Evolutionary conservation across 2,888 invertebrate genomes (phyloP), one percentile per base, ranked within the genome.

Genomic region (Metellina segmentata): DNA sequence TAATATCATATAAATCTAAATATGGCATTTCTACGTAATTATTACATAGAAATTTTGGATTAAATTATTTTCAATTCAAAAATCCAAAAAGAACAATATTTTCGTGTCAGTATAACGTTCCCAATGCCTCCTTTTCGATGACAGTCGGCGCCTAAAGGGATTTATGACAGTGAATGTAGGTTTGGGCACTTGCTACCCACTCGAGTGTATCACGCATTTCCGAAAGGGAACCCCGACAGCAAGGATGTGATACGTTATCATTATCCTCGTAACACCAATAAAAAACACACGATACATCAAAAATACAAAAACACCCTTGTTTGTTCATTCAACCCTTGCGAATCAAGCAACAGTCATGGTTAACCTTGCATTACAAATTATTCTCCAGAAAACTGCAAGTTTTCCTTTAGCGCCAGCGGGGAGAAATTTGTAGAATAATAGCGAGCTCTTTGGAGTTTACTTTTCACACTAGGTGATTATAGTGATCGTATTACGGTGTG

Each of bases 331-430:
- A 72, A 83, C 81, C 87, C 16, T 81, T 79, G 20, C 81, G 13
- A 53, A 19, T 77, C 75, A 49, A 49, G 51, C 20, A 81, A 61
- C 70, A 83, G 91, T 86, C 91, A 83, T 91, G 87, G 82, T 79
- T 91, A 91, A 83, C 91, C 87, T 91, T 88, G 91, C 91, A 91
- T 91, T 91, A 20, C 71, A 82, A 91, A 91, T 87, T 48, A 70
- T 81, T 74, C 49, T 82, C 53, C 61, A 19, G 61, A 61, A 74
- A 51, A 49, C 79, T n/a, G 51, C 77, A 16, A 53, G 20, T 70
- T 81, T 34, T 69, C 81, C 69, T 70, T 8, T 69, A 7, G 69
- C 16, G n/a, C 70, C 85, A 20, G 11, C 13, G 75, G 75, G 9
- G 53, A 53, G 53, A 85, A 85, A 75, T 20, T 49, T n/a, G 49